Evolutionary conservation across 2,797 vertebrate genomes (phyloP).

Genomic region (Loris lydekkerianus): DNA sequence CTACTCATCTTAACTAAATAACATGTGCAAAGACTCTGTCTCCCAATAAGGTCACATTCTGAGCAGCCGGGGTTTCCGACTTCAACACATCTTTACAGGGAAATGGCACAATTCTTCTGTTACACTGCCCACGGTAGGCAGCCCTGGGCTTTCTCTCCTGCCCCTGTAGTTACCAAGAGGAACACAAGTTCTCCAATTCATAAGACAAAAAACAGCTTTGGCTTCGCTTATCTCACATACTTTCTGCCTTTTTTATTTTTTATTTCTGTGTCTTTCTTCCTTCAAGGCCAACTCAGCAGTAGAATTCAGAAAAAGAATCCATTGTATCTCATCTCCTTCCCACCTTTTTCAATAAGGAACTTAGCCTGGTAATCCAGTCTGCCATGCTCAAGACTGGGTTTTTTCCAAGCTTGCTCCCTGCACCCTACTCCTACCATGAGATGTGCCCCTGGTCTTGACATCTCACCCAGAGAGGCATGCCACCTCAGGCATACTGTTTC

Average conservation of each 20-base stretch:
- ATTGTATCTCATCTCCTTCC: background rate
- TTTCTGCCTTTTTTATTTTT: slow-evolving; percentile 44
- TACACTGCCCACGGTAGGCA: background rate
- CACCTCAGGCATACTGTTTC: background rate
- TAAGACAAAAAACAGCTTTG: background rate
- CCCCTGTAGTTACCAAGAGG: background rate
- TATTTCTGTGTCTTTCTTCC: slow-evolving; percentile 27
- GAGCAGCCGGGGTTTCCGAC: background rate
- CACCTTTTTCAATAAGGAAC: background rate
- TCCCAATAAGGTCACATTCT: background rate
- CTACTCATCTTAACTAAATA: background rate
- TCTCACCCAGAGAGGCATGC: background rate
- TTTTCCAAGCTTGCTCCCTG: background rate
- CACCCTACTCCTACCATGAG: background rate
- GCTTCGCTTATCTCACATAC: background rate
- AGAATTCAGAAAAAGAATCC: background rate
- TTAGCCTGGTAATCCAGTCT: background rate
- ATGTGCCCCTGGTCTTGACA: background rate
- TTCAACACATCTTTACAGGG: background rate
- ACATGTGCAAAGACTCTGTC: background rate
- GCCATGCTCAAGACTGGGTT: background rate
- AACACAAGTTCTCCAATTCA: background rate
- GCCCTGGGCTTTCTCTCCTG: background rate
- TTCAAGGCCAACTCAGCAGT: background rate
- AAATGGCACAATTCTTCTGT: background rate